phyloP scores from a whole-genome alignment of 2,888 invertebrate genomes.

The Clistopyga incitator region DNA sequence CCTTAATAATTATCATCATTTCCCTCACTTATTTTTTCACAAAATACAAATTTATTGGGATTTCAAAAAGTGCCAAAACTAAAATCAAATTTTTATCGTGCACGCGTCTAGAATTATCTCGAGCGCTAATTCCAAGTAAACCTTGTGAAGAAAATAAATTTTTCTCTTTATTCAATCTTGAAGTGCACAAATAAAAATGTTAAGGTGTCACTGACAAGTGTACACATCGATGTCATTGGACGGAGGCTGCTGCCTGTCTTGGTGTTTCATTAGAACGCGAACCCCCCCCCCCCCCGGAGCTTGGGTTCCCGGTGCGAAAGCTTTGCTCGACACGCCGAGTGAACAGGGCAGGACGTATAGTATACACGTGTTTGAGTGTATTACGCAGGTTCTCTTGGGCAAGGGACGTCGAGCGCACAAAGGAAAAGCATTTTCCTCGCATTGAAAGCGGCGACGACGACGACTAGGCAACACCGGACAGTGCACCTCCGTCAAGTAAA shows the following conservation, averaged over 20 bases:
- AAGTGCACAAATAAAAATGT: background rate
- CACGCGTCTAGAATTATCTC: too few relatives aligned
- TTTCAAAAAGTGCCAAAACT: too few relatives aligned
- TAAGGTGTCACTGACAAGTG: background rate
- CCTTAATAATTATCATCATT: too few relatives aligned
- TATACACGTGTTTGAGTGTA: background rate
- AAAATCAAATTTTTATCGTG: too few relatives aligned
- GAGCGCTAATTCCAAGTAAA: too few relatives aligned
- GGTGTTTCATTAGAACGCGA: constrained; percentile 11
- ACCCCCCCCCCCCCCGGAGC: background rate
- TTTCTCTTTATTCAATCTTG: too few relatives aligned
- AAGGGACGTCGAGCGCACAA: constrained; percentile 16
- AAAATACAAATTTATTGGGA: too few relatives aligned
- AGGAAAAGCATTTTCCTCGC: constrained; percentile 39
- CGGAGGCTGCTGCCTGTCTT: constrained; percentile 29
- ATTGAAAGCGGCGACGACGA: constrained; percentile 37
- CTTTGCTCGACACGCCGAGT: constrained; percentile 18
- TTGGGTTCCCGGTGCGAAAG: background rate
- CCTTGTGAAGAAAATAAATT: too few relatives aligned
- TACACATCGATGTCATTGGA: constrained; percentile 54
- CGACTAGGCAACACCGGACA: constrained; percentile 23
- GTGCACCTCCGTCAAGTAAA: constrained; percentile 22
- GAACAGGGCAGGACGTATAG: background rate
- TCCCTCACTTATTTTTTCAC: too few relatives aligned
- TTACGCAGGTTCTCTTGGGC: constrained; percentile 14